Evolutionary conservation across 2,888 invertebrate species (phyloP).

Genomic region (Papilio protenor): DNA sequence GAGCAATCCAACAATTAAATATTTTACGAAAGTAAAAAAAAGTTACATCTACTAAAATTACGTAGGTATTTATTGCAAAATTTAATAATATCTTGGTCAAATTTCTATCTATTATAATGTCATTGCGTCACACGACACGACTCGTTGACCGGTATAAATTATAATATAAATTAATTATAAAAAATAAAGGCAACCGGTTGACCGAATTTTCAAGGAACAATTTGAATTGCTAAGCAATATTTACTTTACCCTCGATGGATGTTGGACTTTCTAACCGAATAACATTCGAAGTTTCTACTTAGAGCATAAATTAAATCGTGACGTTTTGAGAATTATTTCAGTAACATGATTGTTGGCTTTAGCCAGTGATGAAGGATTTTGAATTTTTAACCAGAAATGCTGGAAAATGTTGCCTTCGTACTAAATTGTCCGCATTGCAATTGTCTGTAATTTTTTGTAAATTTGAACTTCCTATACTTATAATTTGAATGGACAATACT

Average conservation of each 20-base stretch:
- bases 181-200: slow-evolving; percentile 15
- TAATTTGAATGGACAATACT: background rate
- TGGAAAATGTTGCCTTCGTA: background rate
- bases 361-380: background rate
- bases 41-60: background rate
- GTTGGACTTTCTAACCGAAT: slow-evolving; percentile 51
- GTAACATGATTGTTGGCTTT: slow-evolving; percentile 47
- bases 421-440: too few relatives aligned
- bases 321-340: slow-evolving; percentile 46
- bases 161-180: slow-evolving; percentile 18
- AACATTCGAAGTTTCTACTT: slow-evolving; percentile 51
- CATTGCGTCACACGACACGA: background rate
- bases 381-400: background rate
- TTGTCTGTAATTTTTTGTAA: too few relatives aligned
- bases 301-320: slow-evolving; percentile 41
- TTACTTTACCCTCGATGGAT: slow-evolving; percentile 52
- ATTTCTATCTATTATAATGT: background rate
- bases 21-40: background rate
- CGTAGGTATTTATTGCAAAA: background rate
- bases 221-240: slow-evolving; percentile 51
- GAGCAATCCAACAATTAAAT: too few relatives aligned
- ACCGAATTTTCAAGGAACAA: slow-evolving; percentile 40
- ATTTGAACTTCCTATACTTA: background rate
- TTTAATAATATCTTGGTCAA: background rate
- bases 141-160: slow-evolving; percentile 11